Evolutionary conservation across 2,113 vertebrate species (phyloP).

Genomic region (Neofelis nebulosa): DNA sequence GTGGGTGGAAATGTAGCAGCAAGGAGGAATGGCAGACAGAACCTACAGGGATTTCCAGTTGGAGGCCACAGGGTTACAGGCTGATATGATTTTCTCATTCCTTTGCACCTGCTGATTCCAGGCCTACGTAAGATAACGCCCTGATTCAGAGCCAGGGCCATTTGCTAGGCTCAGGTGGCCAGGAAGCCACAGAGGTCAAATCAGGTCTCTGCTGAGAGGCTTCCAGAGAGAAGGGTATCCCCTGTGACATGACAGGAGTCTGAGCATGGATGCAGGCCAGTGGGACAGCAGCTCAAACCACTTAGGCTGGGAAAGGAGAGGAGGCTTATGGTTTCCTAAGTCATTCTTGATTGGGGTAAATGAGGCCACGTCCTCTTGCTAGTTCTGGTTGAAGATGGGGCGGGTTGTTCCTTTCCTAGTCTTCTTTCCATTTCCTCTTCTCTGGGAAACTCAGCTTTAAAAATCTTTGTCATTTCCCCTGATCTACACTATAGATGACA

Average conservation of each 20-base stretch:
- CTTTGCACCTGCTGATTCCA: not conserved
- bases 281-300: not conserved
- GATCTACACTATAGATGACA: not conserved
- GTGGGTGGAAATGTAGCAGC: not conserved
- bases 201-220: not conserved
- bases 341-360: not conserved
- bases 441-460: conserved; percentile 6
- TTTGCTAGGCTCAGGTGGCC: not conserved
- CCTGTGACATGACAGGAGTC: not conserved
- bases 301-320: not conserved
- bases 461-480: not conserved
- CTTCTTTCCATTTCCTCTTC: conserved; percentile 54
- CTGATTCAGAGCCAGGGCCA: not conserved
- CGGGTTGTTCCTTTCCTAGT: not conserved
- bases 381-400: not conserved
- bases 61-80: not conserved
- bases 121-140: not conserved
- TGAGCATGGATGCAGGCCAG: too few relatives aligned
- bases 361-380: not conserved
- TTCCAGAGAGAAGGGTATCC: not conserved
- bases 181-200: not conserved
- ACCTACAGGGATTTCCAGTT: not conserved
- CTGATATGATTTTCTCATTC: not conserved
- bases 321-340: not conserved
- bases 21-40: not conserved